These are phyloP conservation scores for Drosophila macrospina DNA, from an alignment of 2,888 invertebrate species.

Conservation along the genomic window DNA sequence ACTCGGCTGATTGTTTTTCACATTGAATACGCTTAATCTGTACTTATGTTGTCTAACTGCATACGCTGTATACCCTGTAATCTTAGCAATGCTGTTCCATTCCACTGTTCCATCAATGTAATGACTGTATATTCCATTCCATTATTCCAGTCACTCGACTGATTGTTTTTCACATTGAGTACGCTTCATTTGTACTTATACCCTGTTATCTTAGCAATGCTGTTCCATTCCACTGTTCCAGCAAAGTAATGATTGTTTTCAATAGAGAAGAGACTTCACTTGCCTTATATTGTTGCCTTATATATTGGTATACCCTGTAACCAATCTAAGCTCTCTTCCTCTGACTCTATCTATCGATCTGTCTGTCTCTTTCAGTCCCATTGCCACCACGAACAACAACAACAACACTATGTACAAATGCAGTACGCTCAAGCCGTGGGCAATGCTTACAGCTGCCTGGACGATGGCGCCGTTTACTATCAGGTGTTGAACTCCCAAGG, in stretches of 20 bases:
- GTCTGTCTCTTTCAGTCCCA: neutral
- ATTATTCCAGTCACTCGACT: no score
- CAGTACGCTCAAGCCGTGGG: slow-evolving; percentile 51
- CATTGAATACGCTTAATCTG: no score
- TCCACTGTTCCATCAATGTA: no score
- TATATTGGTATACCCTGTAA: neutral
- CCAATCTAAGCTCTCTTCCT: neutral
- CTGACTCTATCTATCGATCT: neutral
- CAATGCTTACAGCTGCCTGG: slow-evolving; percentile 49
- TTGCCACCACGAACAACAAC: slow-evolving; percentile 5
- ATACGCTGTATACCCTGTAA: neutral
- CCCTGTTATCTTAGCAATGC: no score
- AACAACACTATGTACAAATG: slow-evolving; percentile 58
- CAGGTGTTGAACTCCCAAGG: slow-evolving; percentile 54
- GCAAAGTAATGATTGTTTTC: neutral
- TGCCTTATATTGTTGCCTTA: no score
- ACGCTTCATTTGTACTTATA: no score
- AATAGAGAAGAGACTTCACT: no score
- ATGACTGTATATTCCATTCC: no score
- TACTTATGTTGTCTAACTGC: no score
- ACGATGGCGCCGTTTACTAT: slow-evolving; percentile 61
- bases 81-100: no score
- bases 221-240: neutral
- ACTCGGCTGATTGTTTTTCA: neutral
- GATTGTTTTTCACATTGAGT: no score